phyloP scores from a whole-genome alignment of 1,140 invertebrate genomes.

The Aphelinus certus region DNA sequence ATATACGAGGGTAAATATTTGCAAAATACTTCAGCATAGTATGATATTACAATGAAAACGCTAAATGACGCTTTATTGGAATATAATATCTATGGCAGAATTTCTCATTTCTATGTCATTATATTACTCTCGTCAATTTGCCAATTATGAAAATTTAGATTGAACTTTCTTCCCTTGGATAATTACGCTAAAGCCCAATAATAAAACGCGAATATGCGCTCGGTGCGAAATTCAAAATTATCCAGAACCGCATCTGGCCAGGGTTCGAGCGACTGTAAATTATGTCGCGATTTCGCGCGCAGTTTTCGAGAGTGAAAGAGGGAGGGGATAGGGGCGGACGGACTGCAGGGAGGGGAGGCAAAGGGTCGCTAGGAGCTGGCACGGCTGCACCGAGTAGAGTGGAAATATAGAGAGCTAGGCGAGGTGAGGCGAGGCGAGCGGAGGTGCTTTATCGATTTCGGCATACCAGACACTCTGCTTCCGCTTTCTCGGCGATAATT shows the following conservation, averaged over 20 bases:
- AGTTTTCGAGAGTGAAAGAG: slow-evolving; percentile 3
- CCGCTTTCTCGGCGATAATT: slow-evolving; percentile 40
- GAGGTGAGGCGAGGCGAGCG: not conserved
- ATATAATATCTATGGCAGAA: too few species aligned
- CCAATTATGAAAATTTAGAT: too few species aligned
- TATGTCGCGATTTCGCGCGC: slow-evolving; percentile 22
- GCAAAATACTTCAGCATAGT: too few species aligned
- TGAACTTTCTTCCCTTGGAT: too few species aligned
- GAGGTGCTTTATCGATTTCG: slow-evolving; percentile 41
- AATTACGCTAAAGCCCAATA: too few species aligned
- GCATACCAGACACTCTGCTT: slow-evolving; percentile 40
- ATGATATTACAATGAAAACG: too few species aligned
- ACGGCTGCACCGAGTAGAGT: not conserved
- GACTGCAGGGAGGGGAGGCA: not conserved
- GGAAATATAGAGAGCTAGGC: not conserved
- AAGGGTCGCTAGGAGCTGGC: not conserved
- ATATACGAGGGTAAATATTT: too few species aligned
- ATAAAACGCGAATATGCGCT: too few species aligned
- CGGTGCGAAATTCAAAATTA: too few species aligned
- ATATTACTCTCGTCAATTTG: too few species aligned
- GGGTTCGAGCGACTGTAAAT: slow-evolving; percentile 17
- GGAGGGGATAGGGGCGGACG: not conserved
- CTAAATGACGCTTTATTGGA: too few species aligned
- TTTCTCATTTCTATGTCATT: too few species aligned
- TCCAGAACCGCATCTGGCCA: not conserved